A percentile compares a stretch with the other conserved stretches of the same genome.
Conservation (phyloP, 35 echinoderm and acorn worm genomes). For the Eucidaris tribuloides region DNA sequence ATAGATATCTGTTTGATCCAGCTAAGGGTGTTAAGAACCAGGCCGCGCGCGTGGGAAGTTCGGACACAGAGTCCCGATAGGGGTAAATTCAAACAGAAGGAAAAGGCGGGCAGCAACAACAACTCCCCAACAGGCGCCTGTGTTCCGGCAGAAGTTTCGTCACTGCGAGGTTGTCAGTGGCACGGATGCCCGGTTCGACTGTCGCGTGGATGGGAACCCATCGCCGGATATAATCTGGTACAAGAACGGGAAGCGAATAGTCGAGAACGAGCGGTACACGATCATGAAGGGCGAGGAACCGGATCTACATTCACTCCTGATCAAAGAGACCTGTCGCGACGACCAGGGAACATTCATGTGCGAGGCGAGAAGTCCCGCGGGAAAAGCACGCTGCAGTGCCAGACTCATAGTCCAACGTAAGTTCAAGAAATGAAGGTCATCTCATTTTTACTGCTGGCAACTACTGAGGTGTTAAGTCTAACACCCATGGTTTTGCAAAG, state of each 20-base stretch:
- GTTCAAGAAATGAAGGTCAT: slow-evolving; percentile 4
- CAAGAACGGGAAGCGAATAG: slow-evolving; percentile 63
- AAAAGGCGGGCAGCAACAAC: neutral
- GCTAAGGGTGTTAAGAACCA: slow-evolving; percentile 32
- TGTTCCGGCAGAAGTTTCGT: slow-evolving; percentile 62
- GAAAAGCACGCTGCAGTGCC: slow-evolving; percentile 62
- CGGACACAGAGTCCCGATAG: neutral
- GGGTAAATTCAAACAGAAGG: neutral
- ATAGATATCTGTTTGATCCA: slow-evolving; percentile 22
- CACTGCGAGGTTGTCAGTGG: slow-evolving; percentile 53
- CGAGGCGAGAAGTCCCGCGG: slow-evolving; percentile 77
- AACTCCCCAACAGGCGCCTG: slow-evolving; percentile 56
- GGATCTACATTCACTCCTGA: slow-evolving; percentile 57
- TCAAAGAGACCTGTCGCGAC: slow-evolving; percentile 34
- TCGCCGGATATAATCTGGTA: slow-evolving; percentile 74
- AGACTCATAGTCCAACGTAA: slow-evolving; percentile 73
- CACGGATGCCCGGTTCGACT: slow-evolving; percentile 57
- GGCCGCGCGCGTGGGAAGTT: slow-evolving; percentile 6
- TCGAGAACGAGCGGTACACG: slow-evolving; percentile 42
- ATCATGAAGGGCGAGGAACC: slow-evolving; percentile 29
- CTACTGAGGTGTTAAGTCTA: neutral
- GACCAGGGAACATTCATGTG: slow-evolving; percentile 81
- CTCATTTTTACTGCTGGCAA: neutral
- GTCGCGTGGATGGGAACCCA: slow-evolving; percentile 58
- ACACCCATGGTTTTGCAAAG: too few species aligned